Evolutionary conservation across 2,113 vertebrate genomes (phyloP).

Genomic region (Microtus montanus): DNA sequence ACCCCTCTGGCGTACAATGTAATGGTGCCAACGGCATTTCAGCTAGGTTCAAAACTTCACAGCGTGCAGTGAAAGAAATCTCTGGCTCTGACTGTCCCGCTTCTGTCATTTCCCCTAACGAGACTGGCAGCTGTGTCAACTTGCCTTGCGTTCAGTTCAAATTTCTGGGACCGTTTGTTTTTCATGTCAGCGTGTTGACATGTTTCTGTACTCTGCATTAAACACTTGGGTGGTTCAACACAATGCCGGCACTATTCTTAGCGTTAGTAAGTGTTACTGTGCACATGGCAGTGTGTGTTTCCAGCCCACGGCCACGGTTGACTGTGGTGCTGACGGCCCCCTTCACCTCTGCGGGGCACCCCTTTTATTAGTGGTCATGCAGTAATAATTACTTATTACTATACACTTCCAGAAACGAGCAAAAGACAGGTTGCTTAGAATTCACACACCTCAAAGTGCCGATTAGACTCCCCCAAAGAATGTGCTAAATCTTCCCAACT

Average conservation of each 20-base stretch:
- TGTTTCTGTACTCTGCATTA: neutral
- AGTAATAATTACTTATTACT: neutral
- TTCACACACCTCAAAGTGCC: neutral
- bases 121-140: neutral
- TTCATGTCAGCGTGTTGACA: neutral
- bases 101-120: neutral
- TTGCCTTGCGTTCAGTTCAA: neutral
- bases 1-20: neutral
- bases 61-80: neutral
- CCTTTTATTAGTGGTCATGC: neutral
- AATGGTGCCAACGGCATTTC: neutral
- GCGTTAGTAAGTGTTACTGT: neutral
- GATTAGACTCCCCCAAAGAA: slow-evolving; percentile 3
- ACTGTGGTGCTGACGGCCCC: neutral
- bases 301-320: neutral
- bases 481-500: neutral
- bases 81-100: neutral
- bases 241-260: neutral
- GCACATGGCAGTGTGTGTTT: neutral
- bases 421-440: neutral
- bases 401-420: slow-evolving; percentile 10
- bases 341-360: neutral
- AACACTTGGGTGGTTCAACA: neutral
- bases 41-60: neutral
- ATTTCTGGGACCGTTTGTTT: neutral